Base-by-base conservation (phyloP, 1,140 invertebrate genomes). In the Macrobrachium nipponense region DNA sequence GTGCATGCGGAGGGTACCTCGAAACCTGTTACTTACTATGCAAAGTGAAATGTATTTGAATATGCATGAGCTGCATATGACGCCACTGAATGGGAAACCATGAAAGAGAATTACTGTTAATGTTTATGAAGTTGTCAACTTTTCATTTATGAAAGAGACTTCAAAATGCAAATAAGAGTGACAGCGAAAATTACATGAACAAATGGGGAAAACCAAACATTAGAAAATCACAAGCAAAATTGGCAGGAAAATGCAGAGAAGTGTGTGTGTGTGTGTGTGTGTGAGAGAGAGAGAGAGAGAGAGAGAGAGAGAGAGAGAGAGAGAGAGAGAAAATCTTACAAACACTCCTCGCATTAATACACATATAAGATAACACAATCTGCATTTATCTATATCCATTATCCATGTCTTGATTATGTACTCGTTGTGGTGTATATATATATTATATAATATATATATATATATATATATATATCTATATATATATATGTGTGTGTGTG, bases 271-370 rank as follows among this genome's bases (percentile, higher is more conserved):
- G 4, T 36, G 27, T 36, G 4, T 36, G 27, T 36, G 4, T 36
- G 27, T 36, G 64, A 66, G 18, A 23, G 64, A 66, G 17, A 66
- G 8, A 20, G 12, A 66, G 8, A 66, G 12, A 66, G 64, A 66
- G n/a, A 66, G 64, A 66, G n/a, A 66, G 64, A 66, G 64, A 66
- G 18, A 66, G 64, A 66, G 64, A 66, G 23, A 66, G 64, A 66
- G 18, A 23, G 64, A 66, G 17, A 66, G 8, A 20, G 12, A 66
- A 1, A 66, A 2, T 36, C 27, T 36, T 36, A 36, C 4, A 36
- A 36, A 1, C 27, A 36, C 27, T 36, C 27, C 1, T 36, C 4
- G 27, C 27, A 36, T n/a, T 66, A 18, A 66, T 66, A 66, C 17
- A 66, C 17, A 66, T 66, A 66, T 18, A 66, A 1, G 4, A 36